Base-by-base conservation (phyloP, 2,888 invertebrate genomes). In the Drosophila borealis region DNA sequence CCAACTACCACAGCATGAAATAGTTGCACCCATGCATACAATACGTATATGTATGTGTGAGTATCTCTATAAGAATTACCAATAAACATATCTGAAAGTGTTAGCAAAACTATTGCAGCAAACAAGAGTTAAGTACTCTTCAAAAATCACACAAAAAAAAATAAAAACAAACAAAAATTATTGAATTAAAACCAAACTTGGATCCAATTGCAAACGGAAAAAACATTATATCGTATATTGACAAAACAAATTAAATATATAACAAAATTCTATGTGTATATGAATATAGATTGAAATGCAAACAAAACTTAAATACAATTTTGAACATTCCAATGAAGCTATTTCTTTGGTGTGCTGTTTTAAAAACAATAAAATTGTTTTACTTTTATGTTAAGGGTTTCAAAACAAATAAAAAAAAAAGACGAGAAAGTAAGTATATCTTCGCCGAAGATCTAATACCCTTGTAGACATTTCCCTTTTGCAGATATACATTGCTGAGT, bases 271-370 rank as follows among this genome's bases (percentile, higher is more conserved):
- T 80, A 77, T 71, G 71, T 77, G 80, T 80, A 74, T 59, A 62
- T 77, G 70, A 77, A 57, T 70, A 63, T 67, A 80, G 61, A 57
- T 65, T 61, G 49, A 70, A 76, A 65, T 62, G 59, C 80, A 65
- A 65, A 8, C 21, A 29, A 61, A 69, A 76, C 64, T 84, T 87
- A 90, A 89, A 90, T 91, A 91, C 86, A 90, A 89, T 90, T 91
- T 91, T 90, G 89, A 89, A 83, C 88, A 90, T 90, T 90, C 90
- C 86, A 90, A 86, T 88, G 91, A 86, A 84, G 82, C 63, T 88
- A 86, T 88, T 91, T 89, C 87, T 80, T 89, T 84, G 87, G 90
- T 90, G 90, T 89, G 89, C 70, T 71, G 89, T 90, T 89, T 89
- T 68, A 77, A 83, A 82, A 88, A 88, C 67, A 59, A 85, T 9